phyloP scores from a whole-genome alignment of 2,113 vertebrate genomes.

The Hippoglossus stenolepis region DNA sequence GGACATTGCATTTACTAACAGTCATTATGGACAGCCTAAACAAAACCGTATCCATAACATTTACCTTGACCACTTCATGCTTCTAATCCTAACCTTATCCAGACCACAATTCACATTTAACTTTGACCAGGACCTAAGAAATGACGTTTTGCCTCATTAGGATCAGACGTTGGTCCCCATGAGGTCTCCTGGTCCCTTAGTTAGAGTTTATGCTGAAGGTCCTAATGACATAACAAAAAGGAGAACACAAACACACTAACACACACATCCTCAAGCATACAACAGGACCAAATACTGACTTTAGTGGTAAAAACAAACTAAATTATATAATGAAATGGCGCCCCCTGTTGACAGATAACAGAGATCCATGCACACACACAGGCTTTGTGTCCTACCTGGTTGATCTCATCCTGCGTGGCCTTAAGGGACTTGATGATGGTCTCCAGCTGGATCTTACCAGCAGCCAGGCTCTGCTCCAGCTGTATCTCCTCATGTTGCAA shows the following conservation, averaged over 20 bases:
- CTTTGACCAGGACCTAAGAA: no score
- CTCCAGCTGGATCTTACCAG: conserved; percentile 93
- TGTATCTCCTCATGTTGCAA: conserved; percentile 96
- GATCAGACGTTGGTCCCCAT: not conserved
- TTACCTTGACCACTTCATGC: not conserved
- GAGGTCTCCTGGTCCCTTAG: not conserved
- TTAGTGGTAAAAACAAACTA: not conserved
- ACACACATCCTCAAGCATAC: not conserved
- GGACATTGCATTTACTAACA: not conserved
- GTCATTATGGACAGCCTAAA: not conserved
- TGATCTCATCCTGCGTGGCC: conserved; percentile 97
- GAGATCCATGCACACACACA: conserved; percentile 10
- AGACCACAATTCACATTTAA: no score
- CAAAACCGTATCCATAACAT: not conserved
- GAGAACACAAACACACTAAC: not conserved
- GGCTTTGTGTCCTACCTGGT: conserved; percentile 86
- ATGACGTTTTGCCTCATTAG: no score
- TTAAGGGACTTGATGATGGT: conserved; percentile 97
- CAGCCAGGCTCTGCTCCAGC: conserved; percentile 95
- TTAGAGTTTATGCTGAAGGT: not conserved
- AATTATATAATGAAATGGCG: not conserved
- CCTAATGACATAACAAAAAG: not conserved
- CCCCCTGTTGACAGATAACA: conserved; percentile 40
- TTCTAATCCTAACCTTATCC: not conserved
- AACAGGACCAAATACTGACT: not conserved